Evolutionary conservation across 92 coral and sea anemone genomes (phyloP).

Genomic region (Porites evermanni): DNA sequence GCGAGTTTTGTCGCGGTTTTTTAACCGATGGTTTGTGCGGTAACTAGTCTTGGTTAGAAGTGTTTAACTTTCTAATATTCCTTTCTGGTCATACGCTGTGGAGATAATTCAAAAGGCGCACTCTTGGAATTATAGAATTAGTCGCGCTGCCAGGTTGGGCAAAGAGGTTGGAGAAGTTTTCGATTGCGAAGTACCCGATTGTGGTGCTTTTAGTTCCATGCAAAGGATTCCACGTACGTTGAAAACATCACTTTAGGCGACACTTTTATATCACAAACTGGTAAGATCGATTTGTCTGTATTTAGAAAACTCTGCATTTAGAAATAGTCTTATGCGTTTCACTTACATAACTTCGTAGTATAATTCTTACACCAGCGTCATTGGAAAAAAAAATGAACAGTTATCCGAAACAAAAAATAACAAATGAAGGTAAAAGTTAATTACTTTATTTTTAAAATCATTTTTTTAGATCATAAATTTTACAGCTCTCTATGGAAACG

Average conservation of each 20-base stretch:
- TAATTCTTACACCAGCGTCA: too few species aligned
- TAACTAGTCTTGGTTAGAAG: background rate
- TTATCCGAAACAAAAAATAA: too few species aligned
- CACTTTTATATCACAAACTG: too few species aligned
- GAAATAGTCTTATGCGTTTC: too few species aligned
- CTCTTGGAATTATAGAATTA: background rate
- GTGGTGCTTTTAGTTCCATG: too few species aligned
- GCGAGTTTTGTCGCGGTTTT: background rate
- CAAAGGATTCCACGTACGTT: too few species aligned
- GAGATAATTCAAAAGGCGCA: background rate
- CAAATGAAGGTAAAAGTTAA: background rate
- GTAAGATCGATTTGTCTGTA: too few species aligned
- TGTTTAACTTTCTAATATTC: background rate
- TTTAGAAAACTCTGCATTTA: too few species aligned
- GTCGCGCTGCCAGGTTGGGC: background rate
- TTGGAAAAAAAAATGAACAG: too few species aligned
- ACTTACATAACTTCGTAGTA: too few species aligned
- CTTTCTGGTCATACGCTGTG: background rate
- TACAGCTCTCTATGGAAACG: background rate
- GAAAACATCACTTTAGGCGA: too few species aligned
- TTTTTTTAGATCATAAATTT: background rate
- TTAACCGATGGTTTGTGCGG: background rate
- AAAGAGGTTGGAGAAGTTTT: background rate
- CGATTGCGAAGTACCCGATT: too few species aligned
- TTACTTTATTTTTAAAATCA: background rate